Conservation (phyloP, 2,888 invertebrate genomes). For the Sesamia inferens region DNA sequence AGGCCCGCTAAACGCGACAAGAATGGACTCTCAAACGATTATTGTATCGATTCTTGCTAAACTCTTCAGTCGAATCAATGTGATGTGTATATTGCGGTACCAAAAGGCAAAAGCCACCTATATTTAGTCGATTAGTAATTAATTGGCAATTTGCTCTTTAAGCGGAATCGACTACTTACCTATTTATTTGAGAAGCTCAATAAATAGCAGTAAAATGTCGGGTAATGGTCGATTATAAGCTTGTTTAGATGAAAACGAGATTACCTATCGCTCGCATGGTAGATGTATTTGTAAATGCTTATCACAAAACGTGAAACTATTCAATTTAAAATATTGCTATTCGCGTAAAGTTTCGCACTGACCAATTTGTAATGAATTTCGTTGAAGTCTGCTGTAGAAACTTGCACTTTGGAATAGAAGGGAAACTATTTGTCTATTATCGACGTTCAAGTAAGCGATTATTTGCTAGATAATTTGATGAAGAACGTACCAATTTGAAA, state of each 20-base stretch:
- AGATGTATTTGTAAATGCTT: conserved; percentile 45
- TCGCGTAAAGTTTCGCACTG: conserved; percentile 52
- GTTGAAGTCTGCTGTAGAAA: conserved; percentile 43
- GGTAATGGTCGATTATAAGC: conserved; percentile 19
- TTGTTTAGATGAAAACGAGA: conserved; percentile 22
- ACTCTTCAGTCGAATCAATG: conserved; percentile 42
- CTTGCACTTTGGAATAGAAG: conserved; percentile 39
- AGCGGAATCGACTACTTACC: conserved; percentile 21
- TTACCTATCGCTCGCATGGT: conserved; percentile 24
- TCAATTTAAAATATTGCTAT: conserved; percentile 26
- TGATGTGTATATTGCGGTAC: conserved; percentile 40
- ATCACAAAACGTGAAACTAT: conserved; percentile 9
- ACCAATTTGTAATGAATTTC: conserved; percentile 53
- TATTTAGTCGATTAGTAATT: conserved; percentile 23
- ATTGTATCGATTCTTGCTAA: conserved; percentile 34
- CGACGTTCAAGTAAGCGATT: conserved; percentile 47
- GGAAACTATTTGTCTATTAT: conserved; percentile 34
- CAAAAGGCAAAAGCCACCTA: conserved; percentile 12
- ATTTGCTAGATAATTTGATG: conserved; percentile 38
- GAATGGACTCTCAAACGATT: conserved; percentile 24
- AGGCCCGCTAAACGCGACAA: conserved; percentile 31
- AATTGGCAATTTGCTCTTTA: conserved; percentile 36
- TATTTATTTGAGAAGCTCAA: conserved; percentile 15
- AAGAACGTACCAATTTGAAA: conserved; percentile 38
- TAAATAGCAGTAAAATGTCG: conserved; percentile 12